Percentiles rank a stretch among this genome's conserved stretches.
Conservation (phyloP, 2,888 invertebrate species). For the Tenthredo amoena region DNA sequence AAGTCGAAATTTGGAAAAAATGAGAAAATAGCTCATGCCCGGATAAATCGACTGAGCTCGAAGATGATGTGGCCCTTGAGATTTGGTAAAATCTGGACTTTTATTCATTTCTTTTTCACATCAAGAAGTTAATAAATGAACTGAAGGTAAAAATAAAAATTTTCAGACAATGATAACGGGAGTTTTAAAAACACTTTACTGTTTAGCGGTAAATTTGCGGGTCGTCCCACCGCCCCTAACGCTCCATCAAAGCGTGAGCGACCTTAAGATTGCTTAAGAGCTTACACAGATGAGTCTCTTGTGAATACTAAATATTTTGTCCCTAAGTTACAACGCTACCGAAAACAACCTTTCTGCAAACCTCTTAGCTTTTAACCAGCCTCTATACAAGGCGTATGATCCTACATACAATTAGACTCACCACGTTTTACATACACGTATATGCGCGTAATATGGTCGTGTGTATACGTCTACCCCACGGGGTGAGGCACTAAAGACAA, state of each 20-base stretch:
- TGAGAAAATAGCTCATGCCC: neutral
- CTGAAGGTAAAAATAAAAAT: neutral
- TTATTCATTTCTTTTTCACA: no score
- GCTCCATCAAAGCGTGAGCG: slow-evolving; percentile 27
- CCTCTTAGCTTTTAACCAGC: slow-evolving; percentile 33
- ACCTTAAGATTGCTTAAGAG: slow-evolving; percentile 40
- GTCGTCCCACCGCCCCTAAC: neutral
- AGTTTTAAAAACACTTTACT: slow-evolving; percentile 25
- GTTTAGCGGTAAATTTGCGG: slow-evolving; percentile 19
- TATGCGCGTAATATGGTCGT: neutral
- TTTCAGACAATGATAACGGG: neutral
- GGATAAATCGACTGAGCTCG: no score
- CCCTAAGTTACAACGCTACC: neutral
- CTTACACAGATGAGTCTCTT: slow-evolving; percentile 35
- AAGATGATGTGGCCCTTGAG: no score
- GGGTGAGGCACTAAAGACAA: neutral
- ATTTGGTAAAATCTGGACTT: no score
- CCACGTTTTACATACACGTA: neutral
- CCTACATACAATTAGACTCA: slow-evolving; percentile 18
- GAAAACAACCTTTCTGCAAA: slow-evolving; percentile 19
- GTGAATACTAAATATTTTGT: slow-evolving; percentile 28
- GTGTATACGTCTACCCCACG: neutral
- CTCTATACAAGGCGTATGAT: neutral
- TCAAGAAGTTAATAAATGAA: neutral
- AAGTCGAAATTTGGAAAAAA: neutral